Evolutionary conservation across 1,140 invertebrate species (phyloP), one percentile per base, ranked within the genome.

Genomic region (Pseudomyrmex dendroicus): DNA sequence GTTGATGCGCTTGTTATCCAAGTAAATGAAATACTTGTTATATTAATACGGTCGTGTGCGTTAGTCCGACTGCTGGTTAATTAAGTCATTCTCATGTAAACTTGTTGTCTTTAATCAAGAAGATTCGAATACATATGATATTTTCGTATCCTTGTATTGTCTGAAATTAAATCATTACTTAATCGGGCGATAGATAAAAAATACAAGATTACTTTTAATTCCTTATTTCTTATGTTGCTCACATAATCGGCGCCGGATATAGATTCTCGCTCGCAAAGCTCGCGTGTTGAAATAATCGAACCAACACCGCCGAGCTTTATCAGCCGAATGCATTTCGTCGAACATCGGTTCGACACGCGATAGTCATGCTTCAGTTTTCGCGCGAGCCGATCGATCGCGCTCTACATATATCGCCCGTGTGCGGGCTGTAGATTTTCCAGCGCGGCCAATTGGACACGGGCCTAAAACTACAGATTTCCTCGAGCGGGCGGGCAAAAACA

Each of bases 21-120:
- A 77, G 74, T 77, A 44, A 77, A 77, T 77, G 74, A 77, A 67
- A 77, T 77, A 67, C 17, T 35, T 56, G 63, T 54, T 77, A 77
- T 56, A 56, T 77, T 56, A 77, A 67, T 15, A 10, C 10, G 35
- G 5, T 35, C 5, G 35, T 12, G 17, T 50, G 25, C 63, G 56
- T 77, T 77, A 77, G 50, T 77, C 63, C 35, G 52, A 67, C 46
- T 25, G 50, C 67, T 44, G 25, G 74, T 66, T 68, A 68, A 68
- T 77, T 77, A 77, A 67, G 50, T 67, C 46, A 62, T 62, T 62
- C 63, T 63, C 48, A 77, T 56, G 35, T 77, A 77, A 67, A 22
- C 13, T 15, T 56, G 10, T n/a, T 15, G 9, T 54, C 70, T 48
- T 20, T 66, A 44, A 10, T 25, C 12, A 10, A 10, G 17, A 20